Percentiles rank a stretch among this genome's conserved stretches.
These are phyloP conservation scores for Protobothrops mucrosquamatus DNA, from an alignment of 2,113 vertebrate genomes.

Conservation along the genomic window DNA sequence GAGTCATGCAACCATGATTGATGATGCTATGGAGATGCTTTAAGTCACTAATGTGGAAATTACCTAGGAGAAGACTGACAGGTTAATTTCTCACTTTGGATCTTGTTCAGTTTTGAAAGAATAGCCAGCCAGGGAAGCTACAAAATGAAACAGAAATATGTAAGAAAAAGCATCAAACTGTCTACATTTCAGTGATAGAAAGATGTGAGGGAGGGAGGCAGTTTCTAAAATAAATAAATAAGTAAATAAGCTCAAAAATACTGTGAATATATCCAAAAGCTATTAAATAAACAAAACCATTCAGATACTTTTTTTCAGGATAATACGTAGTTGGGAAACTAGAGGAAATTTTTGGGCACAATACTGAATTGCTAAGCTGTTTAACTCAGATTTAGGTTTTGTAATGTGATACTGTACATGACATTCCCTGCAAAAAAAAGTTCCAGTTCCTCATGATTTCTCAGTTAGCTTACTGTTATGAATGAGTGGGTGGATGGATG, in stretches of 20 bases:
- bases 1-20: neutral
- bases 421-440: neutral
- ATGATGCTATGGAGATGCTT: neutral
- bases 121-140: neutral
- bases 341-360: neutral
- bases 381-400: neutral
- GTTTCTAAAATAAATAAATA: neutral
- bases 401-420: too few species aligned
- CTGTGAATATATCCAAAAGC: neutral
- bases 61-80: neutral
- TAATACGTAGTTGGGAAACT: neutral
- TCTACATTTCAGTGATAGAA: neutral
- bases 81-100: neutral
- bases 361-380: neutral
- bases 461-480: neutral
- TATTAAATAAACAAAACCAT: neutral
- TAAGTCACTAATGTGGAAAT: neutral
- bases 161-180: neutral
- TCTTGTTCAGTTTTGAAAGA: neutral
- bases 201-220: too few species aligned
- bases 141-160: neutral
- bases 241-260: neutral
- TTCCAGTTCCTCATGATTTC: neutral
- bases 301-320: neutral
- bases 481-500: neutral